Evolutionary conservation across 1,140 invertebrate species (phyloP), one percentile per base, ranked within the genome.

Genomic region (Frieseomelitta varia): DNA sequence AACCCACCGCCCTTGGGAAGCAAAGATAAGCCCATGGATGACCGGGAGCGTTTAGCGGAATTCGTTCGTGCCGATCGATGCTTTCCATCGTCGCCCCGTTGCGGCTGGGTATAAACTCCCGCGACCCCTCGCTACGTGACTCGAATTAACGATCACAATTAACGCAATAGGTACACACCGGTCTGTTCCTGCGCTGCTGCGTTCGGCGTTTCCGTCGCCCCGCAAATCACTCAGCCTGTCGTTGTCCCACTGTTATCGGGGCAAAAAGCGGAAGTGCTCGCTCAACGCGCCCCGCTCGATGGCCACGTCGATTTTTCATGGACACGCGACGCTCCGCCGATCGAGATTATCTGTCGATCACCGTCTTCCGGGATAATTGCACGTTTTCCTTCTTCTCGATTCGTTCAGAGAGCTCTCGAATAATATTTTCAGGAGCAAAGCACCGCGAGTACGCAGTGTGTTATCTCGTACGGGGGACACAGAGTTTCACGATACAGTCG

Each of bases 101-200:
- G 73, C 75, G 77, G 81, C 61, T 30, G 81, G 79, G 80, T 84
- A 88, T 87, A 90, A 90, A 86, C 88, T 88, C 73, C 79, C 47
- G 82, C 68, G 85, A 83, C 27, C 85, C 88, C 85, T 88, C 81
- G 79, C 87, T 83, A 90, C 88, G 88, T 90, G 88, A 90, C 88
- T 89, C 85, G 89, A 89, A 90, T 89, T 85, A 90, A 90, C 89
- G 89, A 90, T 88, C 89, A 89, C 89, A 89, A 88, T 90, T 90
- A 90, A 90, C 87, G 88, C 85, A 84, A 86, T 86, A 86, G 68
- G 79, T 75, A 81, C 53, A 63, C 68, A 81, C 39, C 0, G 39
- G 39, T 30, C 15, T 27, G 74, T 27, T 65, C n/a, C 65, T 67
- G 11, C 34, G 27, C 17, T 67, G 27, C 27, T 34, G 27, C 65